Percentiles rank a stretch among this genome's conserved stretches.
These are phyloP conservation scores for Oscheius sp. DNA, from an alignment of 2,888 invertebrate species.

Conservation along the genomic window DNA sequence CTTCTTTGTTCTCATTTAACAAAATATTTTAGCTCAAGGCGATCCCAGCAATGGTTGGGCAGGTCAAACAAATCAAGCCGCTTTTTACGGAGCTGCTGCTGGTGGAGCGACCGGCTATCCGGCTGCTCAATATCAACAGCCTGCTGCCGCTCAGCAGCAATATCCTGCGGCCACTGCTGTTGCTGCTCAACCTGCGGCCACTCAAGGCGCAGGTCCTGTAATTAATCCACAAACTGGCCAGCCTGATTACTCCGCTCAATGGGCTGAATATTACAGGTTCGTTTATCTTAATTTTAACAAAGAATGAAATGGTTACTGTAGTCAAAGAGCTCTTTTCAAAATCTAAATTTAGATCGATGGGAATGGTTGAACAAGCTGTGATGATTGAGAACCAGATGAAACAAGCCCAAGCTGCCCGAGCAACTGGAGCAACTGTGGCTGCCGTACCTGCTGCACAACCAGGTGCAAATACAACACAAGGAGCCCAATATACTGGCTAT, in stretches of 20 bases:
- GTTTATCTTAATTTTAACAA: background rate
- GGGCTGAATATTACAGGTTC: conserved; percentile 95
- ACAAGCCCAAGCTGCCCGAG: background rate
- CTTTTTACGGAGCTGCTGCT: conserved; percentile 25
- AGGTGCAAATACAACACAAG: no score
- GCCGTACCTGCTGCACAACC: no score
- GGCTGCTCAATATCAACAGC: no score
- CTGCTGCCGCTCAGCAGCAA: conserved; percentile 72
- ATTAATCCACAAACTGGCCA: conserved; percentile 73
- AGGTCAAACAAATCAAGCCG: conserved; percentile 6
- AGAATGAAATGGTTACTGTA: no score
- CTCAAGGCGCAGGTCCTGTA: conserved; percentile 28
- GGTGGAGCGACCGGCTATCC: no score
- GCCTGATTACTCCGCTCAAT: conserved; percentile 93
- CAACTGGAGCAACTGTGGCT: conserved; percentile 1
- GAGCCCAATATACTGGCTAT: conserved; percentile 24
- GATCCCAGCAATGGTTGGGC: no score
- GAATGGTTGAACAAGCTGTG: conserved; percentile 81
- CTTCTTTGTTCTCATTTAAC: no score
- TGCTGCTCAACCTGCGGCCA: conserved; percentile 37
- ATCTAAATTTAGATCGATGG: conserved; percentile 78
- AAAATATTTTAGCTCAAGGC: no score
- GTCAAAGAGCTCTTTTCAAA: no score
- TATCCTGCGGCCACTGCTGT: conserved; percentile 64
- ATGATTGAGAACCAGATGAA: conserved; percentile 60